Percentiles rank a stretch among this genome's conserved stretches.
Conservation (phyloP, 2,113 vertebrate species). For the Baryphthengus martii region DNA sequence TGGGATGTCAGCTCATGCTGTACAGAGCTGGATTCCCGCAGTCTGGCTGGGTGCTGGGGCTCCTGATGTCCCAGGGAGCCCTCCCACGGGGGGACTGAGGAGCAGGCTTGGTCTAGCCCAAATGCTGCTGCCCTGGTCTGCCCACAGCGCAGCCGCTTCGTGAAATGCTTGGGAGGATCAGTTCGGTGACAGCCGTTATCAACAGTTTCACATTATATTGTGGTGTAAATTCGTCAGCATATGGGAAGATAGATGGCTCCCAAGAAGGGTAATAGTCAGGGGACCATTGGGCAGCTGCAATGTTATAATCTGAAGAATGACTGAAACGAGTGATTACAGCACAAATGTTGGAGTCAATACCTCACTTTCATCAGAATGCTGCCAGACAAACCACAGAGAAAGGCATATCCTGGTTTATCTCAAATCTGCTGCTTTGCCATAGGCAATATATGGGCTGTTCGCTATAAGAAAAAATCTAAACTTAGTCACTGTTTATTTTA, state of each 20-base stretch:
- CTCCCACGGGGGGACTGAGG: accelerated
- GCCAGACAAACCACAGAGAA: neutral
- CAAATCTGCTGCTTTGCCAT: neutral
- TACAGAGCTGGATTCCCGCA: accelerated
- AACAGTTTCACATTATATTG: neutral
- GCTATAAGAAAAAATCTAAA: neutral
- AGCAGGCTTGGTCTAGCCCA: neutral
- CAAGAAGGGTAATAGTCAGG: neutral
- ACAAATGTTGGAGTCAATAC: accelerated
- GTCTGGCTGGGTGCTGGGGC: neutral
- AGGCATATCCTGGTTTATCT: neutral
- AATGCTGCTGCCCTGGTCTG: neutral
- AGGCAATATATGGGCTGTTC: neutral
- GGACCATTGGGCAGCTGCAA: neutral
- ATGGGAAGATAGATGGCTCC: neutral
- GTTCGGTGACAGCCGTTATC: neutral
- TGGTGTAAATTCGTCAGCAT: neutral
- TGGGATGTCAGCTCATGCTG: accelerated
- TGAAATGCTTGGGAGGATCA: neutral
- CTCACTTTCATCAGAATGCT: neutral
- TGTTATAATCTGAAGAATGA: neutral
- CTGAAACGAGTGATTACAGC: neutral
- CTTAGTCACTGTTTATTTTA: neutral
- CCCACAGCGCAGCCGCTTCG: accelerated
- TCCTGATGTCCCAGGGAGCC: neutral